Percentiles rank a stretch among this genome's conserved stretches.
These are phyloP conservation scores for Herminia tarsipennalis DNA, from an alignment of 2,888 invertebrate genomes.

Conservation along the genomic window DNA sequence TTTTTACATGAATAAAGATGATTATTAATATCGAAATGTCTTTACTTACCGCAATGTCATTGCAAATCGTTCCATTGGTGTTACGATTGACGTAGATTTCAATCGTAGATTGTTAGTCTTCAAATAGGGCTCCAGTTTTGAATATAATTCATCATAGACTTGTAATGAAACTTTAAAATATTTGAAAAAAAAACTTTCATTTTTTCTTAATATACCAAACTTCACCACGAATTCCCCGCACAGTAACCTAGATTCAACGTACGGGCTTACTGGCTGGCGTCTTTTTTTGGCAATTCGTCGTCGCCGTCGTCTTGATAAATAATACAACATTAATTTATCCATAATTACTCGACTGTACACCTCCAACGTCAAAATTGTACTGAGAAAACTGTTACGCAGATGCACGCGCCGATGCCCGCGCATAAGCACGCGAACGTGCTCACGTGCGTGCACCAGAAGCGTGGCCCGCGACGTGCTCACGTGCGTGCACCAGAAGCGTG, in stretches of 20 bases:
- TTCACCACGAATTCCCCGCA: slow-evolving; percentile 32
- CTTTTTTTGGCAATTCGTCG: slow-evolving; percentile 37
- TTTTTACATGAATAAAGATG: slow-evolving; percentile 37
- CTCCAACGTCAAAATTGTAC: slow-evolving; percentile 34
- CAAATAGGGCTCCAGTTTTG: slow-evolving; percentile 42
- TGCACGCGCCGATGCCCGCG: slow-evolving; percentile 30
- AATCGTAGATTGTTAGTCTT: slow-evolving; percentile 37
- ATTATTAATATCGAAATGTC: slow-evolving; percentile 32
- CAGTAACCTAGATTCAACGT: slow-evolving; percentile 38
- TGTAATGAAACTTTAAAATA: slow-evolving; percentile 39
- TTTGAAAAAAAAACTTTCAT: slow-evolving; percentile 35
- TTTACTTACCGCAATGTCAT: slow-evolving; percentile 41
- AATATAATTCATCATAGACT: slow-evolving; percentile 41
- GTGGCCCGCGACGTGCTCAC: slow-evolving; percentile 24
- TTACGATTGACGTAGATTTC: slow-evolving; percentile 37
- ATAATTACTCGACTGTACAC: slow-evolving; percentile 35
- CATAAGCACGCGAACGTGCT: slow-evolving; percentile 28
- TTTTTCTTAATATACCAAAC: slow-evolving; percentile 38
- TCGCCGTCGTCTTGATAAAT: slow-evolving; percentile 31
- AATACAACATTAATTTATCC: slow-evolving; percentile 38
- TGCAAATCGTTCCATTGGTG: slow-evolving; percentile 40
- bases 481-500: slow-evolving; percentile 27
- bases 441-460: slow-evolving; percentile 31
- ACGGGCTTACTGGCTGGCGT: slow-evolving; percentile 40
- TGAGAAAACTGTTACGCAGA: slow-evolving; percentile 21